These are phyloP conservation scores for Daphoenositta chrysoptera DNA, from an alignment of 2,113 vertebrate genomes.

Conservation along the genomic window DNA sequence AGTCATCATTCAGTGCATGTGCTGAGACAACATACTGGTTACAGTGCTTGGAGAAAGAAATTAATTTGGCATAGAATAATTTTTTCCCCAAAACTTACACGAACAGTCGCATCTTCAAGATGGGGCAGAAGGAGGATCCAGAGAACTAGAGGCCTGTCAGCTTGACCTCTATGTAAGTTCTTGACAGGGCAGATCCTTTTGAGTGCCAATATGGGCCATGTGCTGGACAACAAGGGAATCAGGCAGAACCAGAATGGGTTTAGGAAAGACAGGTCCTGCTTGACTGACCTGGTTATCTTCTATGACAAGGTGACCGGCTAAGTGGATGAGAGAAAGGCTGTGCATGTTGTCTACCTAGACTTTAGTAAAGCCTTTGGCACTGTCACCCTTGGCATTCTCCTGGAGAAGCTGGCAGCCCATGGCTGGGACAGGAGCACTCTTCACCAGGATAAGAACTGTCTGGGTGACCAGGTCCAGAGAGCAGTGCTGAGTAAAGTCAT, in stretches of 20 bases:
- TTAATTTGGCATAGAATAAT: background rate
- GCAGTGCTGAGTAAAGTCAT: background rate
- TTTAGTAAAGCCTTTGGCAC: background rate
- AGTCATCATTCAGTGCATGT: background rate
- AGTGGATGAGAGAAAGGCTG: background rate
- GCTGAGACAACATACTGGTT: background rate
- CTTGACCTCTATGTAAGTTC: background rate
- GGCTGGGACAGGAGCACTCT: background rate
- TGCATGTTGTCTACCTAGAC: background rate
- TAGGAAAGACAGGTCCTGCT: background rate
- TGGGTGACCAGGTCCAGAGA: background rate
- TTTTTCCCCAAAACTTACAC: background rate
- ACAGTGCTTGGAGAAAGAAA: background rate
- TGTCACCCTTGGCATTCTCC: background rate
- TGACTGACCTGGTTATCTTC: background rate
- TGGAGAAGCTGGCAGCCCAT: background rate
- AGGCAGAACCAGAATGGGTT: background rate
- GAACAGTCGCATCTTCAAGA: background rate
- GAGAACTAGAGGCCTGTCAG: background rate
- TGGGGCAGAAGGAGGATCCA: background rate
- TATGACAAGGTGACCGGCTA: background rate
- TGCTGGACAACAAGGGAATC: background rate
- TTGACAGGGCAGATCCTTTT: background rate
- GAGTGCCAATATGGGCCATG: accelerated
- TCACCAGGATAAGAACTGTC: background rate